Evolutionary conservation across 1,140 invertebrate species (phyloP).

Genomic region (Mizuhopecten yessoensis): DNA sequence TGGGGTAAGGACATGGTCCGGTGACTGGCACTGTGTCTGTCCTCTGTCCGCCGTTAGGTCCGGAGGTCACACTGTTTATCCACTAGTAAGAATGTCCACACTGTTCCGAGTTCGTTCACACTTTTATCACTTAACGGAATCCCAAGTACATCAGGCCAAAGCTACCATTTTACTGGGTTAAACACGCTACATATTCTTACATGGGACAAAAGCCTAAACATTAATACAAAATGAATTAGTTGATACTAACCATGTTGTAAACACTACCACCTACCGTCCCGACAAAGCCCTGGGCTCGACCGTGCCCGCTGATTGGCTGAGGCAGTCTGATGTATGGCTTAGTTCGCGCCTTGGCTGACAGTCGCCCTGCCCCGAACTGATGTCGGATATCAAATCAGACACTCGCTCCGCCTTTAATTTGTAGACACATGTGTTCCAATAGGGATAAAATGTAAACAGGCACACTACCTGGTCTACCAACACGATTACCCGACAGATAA

Average conservation of each 20-base stretch:
- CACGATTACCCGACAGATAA: constrained; percentile 37
- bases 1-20: constrained; percentile 36
- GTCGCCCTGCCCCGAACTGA: neutral
- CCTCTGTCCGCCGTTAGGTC: constrained; percentile 8
- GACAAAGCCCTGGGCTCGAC: neutral
- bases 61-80: constrained; percentile 29
- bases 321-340: neutral
- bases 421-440: constrained; percentile 33
- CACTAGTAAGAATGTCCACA: constrained; percentile 5
- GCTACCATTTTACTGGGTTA: constrained; percentile 33
- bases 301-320: constrained; percentile 2
- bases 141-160: constrained; percentile 1
- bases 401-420: constrained; percentile 19
- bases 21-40: constrained; percentile 1
- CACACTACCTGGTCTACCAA: constrained; percentile 2
- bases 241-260: constrained; percentile 39
- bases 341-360: constrained; percentile 21
- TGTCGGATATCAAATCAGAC: constrained; percentile 38
- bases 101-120: neutral
- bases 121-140: constrained; percentile 14
- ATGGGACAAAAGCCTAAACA: constrained; percentile 38
- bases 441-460: constrained; percentile 21
- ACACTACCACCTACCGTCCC: constrained; percentile 21
- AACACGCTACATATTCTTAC: constrained; percentile 38
- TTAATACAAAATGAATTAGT: constrained; percentile 40